A percentile compares a stretch with the other conserved stretches of the same genome.
phyloP scores from a whole-genome alignment of 2,888 invertebrate genomes.

The Phengaris arion region DNA sequence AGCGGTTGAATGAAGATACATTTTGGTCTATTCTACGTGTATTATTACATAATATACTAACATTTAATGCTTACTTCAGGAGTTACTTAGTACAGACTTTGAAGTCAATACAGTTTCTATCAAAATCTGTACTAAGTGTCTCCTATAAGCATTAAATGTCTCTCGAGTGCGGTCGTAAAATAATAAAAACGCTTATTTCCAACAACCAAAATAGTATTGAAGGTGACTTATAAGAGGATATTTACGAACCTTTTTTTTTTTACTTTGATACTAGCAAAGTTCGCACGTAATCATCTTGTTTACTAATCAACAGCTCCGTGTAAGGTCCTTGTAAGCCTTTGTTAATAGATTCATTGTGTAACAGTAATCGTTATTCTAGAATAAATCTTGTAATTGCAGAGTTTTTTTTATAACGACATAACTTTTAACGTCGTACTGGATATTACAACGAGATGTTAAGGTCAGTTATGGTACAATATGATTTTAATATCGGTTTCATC shows the following conservation, averaged over 20 bases:
- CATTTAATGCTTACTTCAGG: too few relatives aligned
- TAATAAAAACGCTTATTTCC: neutral
- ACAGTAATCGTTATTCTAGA: conserved; percentile 6
- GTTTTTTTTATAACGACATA: too few relatives aligned
- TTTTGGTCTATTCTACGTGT: too few relatives aligned
- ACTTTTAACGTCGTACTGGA: too few relatives aligned
- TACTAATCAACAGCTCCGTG: neutral
- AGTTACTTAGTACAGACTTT: too few relatives aligned
- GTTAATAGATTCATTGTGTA: neutral
- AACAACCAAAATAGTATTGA: neutral
- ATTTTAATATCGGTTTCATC: too few relatives aligned
- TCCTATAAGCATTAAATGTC: too few relatives aligned
- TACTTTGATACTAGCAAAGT: neutral
- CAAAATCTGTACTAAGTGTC: too few relatives aligned
- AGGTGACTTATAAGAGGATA: neutral
- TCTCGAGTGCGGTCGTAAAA: neutral
- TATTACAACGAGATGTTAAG: too few relatives aligned
- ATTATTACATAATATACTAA: too few relatives aligned
- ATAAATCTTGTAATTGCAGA: neutral
- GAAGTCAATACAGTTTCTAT: too few relatives aligned
- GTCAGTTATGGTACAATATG: too few relatives aligned
- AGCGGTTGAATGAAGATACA: neutral
- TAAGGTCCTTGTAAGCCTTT: neutral
- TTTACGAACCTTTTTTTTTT: neutral
- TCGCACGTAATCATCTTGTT: neutral